Conservation (phyloP, 1,140 invertebrate genomes). For the Homalodisca vitripennis region DNA sequence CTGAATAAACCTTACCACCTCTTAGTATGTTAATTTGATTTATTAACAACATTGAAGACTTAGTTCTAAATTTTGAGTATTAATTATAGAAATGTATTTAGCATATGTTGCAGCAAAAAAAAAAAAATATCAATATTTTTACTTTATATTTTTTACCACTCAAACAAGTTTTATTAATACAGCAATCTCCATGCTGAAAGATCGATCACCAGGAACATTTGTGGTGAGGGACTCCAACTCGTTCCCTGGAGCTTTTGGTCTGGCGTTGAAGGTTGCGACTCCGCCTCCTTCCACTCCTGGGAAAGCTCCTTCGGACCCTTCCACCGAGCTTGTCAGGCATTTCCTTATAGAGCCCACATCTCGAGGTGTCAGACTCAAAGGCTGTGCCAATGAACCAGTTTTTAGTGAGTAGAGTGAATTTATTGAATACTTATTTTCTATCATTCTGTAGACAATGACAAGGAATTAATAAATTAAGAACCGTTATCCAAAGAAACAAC, state of each 20-base stretch:
- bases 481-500: too few relatives aligned
- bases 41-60: too few relatives aligned
- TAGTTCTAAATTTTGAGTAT: too few relatives aligned
- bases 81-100: too few relatives aligned
- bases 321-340: constrained; percentile 89
- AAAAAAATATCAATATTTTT: background rate
- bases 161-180: constrained; percentile 41
- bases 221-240: constrained; percentile 93
- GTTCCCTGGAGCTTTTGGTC: constrained; percentile 95
- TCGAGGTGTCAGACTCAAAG: constrained; percentile 92
- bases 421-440: too few relatives aligned
- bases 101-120: too few relatives aligned
- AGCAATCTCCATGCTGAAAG: constrained; percentile 87
- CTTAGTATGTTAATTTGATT: too few relatives aligned
- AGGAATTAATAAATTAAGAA: too few relatives aligned
- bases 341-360: constrained; percentile 97
- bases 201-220: constrained; percentile 90
- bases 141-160: background rate
- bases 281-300: constrained; percentile 63
- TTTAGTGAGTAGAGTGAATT: constrained; percentile 77
- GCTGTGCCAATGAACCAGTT: constrained; percentile 95
- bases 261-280: constrained; percentile 90
- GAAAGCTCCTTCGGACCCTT: constrained; percentile 57
- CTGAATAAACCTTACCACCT: too few relatives aligned
- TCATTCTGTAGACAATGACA: too few relatives aligned